Evolutionary conservation across 2,888 invertebrate genomes (phyloP).

Genomic region (Junonia oenone): DNA sequence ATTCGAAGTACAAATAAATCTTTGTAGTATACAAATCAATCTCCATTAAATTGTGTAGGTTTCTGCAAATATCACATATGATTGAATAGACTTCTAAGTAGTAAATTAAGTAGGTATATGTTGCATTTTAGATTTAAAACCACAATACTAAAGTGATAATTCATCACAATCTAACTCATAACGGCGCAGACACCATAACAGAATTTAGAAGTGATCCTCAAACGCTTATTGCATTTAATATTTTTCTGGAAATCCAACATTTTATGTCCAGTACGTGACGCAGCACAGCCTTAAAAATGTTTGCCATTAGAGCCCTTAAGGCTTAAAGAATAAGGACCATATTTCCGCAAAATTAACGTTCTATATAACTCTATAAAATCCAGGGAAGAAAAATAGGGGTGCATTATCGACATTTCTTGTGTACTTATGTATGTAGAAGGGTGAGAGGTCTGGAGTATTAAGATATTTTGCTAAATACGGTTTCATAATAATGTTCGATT

Average conservation of each 20-base stretch:
- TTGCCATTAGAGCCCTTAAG: not conserved
- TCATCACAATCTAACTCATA: not conserved
- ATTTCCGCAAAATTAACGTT: not conserved
- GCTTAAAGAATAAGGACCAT: slow-evolving; percentile 4
- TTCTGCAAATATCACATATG: no score
- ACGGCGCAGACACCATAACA: not conserved
- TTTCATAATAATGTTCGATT: not conserved
- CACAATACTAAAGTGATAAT: not conserved
- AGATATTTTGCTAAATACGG: not conserved
- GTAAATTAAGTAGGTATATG: not conserved
- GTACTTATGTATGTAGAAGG: not conserved
- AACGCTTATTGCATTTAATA: slow-evolving; percentile 14
- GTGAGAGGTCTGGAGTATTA: not conserved
- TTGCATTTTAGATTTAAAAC: not conserved
- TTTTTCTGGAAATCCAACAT: slow-evolving; percentile 18
- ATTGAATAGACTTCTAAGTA: no score
- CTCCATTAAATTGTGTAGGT: no score
- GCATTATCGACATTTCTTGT: slow-evolving; percentile 12
- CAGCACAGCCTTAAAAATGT: slow-evolving; percentile 2
- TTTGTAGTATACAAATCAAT: no score
- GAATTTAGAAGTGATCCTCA: slow-evolving; percentile 3
- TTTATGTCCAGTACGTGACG: slow-evolving; percentile 18
- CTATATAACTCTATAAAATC: slow-evolving; percentile 2
- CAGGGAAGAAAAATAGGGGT: slow-evolving; percentile 8
- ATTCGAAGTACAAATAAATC: no score